Percentiles rank a stretch among this genome's conserved stretches.
These are phyloP conservation scores for Pteromalus puparum DNA, from an alignment of 1,140 invertebrate genomes.

Conservation along the genomic window DNA sequence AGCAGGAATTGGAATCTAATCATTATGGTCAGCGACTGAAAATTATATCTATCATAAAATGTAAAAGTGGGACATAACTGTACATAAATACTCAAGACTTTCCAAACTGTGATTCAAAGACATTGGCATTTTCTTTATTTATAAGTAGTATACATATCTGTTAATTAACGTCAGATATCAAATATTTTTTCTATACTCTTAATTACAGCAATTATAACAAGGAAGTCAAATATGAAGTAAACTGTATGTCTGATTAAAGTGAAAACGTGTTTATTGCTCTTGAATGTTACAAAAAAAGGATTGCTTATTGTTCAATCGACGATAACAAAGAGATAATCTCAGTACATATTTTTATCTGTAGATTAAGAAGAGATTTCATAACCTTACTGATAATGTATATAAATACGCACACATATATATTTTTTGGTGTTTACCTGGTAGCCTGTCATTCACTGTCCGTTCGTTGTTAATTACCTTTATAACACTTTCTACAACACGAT, in stretches of 20 bases:
- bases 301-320: slow-evolving; percentile 3
- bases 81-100: slow-evolving; percentile 41
- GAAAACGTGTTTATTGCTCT: no score
- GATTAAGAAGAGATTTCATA: no score
- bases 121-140: slow-evolving; percentile 16
- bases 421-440: slow-evolving; percentile 33
- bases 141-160: not conserved
- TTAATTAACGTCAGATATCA: not conserved
- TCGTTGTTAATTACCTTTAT: not conserved
- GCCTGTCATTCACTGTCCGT: slow-evolving; percentile 16
- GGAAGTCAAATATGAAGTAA: no score
- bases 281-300: not conserved
- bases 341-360: slow-evolving; percentile 33
- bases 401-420: not conserved
- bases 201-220: no score
- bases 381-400: slow-evolving; percentile 33
- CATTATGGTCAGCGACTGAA: not conserved
- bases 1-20: slow-evolving; percentile 5
- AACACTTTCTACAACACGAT: not conserved
- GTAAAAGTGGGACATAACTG: slow-evolving; percentile 53
- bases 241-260: no score
- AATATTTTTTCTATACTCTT: no score
- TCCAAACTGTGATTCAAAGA: slow-evolving; percentile 15
- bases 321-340: slow-evolving; percentile 4
- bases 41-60: slow-evolving; percentile 39